phyloP scores from a whole-genome alignment of 2,113 vertebrate genomes.

The Corapipo altera region DNA sequence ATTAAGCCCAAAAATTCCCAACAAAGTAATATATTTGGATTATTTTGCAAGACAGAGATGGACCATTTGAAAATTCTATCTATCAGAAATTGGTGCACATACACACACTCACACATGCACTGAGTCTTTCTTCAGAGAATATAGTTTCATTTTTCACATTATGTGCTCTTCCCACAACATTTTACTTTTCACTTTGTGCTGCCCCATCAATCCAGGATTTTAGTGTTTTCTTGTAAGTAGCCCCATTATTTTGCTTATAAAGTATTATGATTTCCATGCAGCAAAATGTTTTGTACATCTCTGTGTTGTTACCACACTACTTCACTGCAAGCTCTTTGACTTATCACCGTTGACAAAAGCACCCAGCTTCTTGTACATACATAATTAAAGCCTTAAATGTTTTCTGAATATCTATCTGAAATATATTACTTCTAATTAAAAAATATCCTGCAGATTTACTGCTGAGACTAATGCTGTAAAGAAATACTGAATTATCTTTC shows the following conservation, averaged over 20 bases:
- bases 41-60: background rate
- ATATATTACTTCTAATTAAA: conserved; percentile 1
- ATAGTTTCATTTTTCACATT: background rate
- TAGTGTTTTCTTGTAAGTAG: background rate
- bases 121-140: background rate
- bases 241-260: background rate
- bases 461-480: background rate
- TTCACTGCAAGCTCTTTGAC: background rate
- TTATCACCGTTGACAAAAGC: background rate
- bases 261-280: background rate
- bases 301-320: background rate
- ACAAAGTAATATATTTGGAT: background rate
- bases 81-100: background rate
- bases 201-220: background rate
- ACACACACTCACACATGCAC: fast-evolving
- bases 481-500: background rate
- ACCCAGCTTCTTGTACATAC: background rate
- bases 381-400: conserved; percentile 5
- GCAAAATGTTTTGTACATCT: background rate
- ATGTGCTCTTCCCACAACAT: background rate
- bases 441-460: background rate
- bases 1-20: background rate
- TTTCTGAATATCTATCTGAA: background rate
- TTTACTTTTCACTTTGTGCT: background rate
- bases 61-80: background rate